Evolutionary conservation across 2,888 invertebrate genomes (phyloP), one percentile per base, ranked within the genome.

Genomic region (Campaea margaritaria): DNA sequence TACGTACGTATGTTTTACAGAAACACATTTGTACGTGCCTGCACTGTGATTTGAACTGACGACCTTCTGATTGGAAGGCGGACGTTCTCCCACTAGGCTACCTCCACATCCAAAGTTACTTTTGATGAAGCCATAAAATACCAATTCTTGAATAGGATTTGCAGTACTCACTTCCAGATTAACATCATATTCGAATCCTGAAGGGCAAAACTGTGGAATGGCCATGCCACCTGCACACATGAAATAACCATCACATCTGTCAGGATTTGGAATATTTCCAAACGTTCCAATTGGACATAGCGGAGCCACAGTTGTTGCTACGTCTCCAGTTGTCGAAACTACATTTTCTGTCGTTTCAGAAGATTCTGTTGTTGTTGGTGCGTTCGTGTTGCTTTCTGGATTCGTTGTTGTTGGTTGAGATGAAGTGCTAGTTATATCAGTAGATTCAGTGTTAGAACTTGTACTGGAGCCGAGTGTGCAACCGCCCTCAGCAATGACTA

Each of bases 101-200:
- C n/a, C n/a, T n/a, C n/a, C n/a, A n/a, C n/a, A n/a, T n/a, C n/a
- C n/a, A n/a, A n/a, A n/a, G n/a, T n/a, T n/a, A n/a, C n/a, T n/a
- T n/a, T n/a, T n/a, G n/a, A n/a, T n/a, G n/a, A n/a, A n/a, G n/a
- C n/a, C n/a, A n/a, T n/a, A n/a, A n/a, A n/a, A n/a, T n/a, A n/a
- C n/a, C n/a, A n/a, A n/a, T n/a, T n/a, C n/a, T n/a, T n/a, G n/a
- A n/a, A n/a, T n/a, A n/a, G n/a, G n/a, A n/a, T n/a, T 21, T 3
- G 2, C 21, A 21, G 11, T 27, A 68, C 72, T 70, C 64, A 75
- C 77, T 55, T 49, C 58, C 7, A 49, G 15, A 12, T 39, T 53
- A 21, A 64, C 61, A 58, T 79, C 75, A 50, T 73, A 76, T 58
- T 81, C 76, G 4, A 71, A 67, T 2, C 77, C 78, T 0, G 64